Evolutionary conservation across 1,140 invertebrate genomes (phyloP), one percentile per base, ranked within the genome.

Genomic region (Drosophila kepulauana): DNA sequence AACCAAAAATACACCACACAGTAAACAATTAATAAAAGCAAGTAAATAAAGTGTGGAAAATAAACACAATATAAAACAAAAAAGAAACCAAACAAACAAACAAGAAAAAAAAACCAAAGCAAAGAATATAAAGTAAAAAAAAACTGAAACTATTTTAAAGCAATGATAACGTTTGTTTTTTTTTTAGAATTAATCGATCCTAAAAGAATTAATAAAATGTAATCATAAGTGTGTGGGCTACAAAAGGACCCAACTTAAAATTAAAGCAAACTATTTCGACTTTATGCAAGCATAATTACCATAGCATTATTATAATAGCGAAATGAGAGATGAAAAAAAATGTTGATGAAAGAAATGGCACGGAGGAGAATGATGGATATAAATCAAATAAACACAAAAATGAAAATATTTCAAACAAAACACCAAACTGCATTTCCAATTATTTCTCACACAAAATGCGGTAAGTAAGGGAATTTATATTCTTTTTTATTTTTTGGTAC

Each of bases 381-480:
- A 75, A 78, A 86, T 84, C 48, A 87, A 86, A 79, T 82, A 86
- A 87, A 86, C 56, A 82, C 48, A 56, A 81, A 80, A 79, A 59
- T 82, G 84, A 86, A 86, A 88, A 88, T 88, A 86, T 87, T 82
- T 87, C 79, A 88, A 86, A 46, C 46, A 82, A 65, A 65, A 5
- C 3, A 25, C 57, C 7, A 16, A 59, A 3, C 28, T 59, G 41
- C 10, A 5, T n/a, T 30, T 30, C n/a, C 10, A 5, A 30, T 30
- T 30, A 28, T 52, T 52, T 8, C 2, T 11, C 8, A 10, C 8
- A 11, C 20, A n/a, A 16, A 48, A 48, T 25, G 20, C 20, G 41
- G 41, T 43, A 43, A 43, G 41, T 43, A n/a, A 43, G 1, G 5
- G n/a, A 43, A 33, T 33, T 33, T 33, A 33, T 33, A 33, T 1